These are phyloP conservation scores for Botrylloides violaceus DNA, from an alignment of 23 tunicate species.

Conservation along the genomic window DNA sequence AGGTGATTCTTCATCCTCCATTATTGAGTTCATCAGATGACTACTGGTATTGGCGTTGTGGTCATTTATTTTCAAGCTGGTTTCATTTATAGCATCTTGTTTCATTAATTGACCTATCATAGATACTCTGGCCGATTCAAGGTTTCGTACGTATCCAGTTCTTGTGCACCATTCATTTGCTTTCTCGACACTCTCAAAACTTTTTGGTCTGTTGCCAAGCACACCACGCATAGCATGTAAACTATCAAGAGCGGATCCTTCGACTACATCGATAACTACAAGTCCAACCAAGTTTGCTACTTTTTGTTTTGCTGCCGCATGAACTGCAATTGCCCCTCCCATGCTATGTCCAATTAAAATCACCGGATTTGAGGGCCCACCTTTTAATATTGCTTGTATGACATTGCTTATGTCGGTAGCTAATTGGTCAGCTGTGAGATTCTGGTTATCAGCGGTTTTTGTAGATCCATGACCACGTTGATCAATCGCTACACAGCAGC, in stretches of 20 bases:
- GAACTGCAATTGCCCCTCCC: slow-evolving; percentile 96
- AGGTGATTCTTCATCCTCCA: background rate
- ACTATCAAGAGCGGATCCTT: slow-evolving; percentile 87
- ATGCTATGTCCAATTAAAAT: slow-evolving; percentile 89
- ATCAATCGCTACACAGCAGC: slow-evolving; percentile 72
- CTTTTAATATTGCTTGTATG: background rate
- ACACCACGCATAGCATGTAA: slow-evolving; percentile 57
- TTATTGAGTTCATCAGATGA: background rate
- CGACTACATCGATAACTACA: slow-evolving; percentile 89
- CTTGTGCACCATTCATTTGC: slow-evolving; percentile 91
- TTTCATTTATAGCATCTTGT: slow-evolving; percentile 24
- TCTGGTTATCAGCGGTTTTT: slow-evolving; percentile 36
- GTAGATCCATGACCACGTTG: slow-evolving; percentile 78
- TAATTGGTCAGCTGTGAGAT: slow-evolving; percentile 40
- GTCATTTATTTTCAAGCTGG: no score
- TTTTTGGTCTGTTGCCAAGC: slow-evolving; percentile 43
- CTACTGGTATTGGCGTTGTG: background rate
- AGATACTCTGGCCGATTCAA: slow-evolving; percentile 88
- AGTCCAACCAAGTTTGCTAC: slow-evolving; percentile 46
- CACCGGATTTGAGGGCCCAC: slow-evolving; percentile 15
- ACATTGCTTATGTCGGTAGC: slow-evolving; percentile 20
- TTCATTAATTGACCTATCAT: slow-evolving; percentile 77
- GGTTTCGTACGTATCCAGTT: slow-evolving; percentile 74
- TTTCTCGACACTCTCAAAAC: slow-evolving; percentile 52
- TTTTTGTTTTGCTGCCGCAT: slow-evolving; percentile 41